Percentiles rank a stretch among this genome's conserved stretches.
These are phyloP conservation scores for Micrastur ruficollis DNA, from an alignment of 2,797 vertebrate species.

Conservation along the genomic window DNA sequence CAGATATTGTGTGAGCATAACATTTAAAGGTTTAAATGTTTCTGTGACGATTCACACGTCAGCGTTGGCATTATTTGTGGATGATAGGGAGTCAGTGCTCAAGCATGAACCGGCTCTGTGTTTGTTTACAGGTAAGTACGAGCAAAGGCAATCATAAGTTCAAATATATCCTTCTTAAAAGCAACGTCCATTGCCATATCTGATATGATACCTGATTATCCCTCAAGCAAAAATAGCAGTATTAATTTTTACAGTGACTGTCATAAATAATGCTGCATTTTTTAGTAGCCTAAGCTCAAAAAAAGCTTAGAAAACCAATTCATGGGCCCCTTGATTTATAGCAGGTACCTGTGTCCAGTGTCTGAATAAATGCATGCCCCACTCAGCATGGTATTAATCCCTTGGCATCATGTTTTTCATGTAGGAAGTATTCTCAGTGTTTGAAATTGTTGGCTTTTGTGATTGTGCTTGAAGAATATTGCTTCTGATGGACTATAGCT, in stretches of 20 bases:
- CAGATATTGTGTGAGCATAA: not conserved
- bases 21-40: not conserved
- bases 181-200: not conserved
- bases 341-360: not conserved
- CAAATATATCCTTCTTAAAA: not conserved
- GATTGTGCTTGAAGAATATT: not conserved
- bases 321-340: not conserved
- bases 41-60: not conserved
- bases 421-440: not conserved
- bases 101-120: rapidly evolving
- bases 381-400: not conserved
- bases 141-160: not conserved
- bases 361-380: not conserved
- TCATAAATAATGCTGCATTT: not conserved
- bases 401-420: not conserved
- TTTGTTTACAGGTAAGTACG: not conserved
- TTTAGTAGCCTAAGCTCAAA: not conserved
- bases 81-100: not conserved
- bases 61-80: not conserved
- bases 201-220: not conserved
- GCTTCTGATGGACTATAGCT: not conserved
- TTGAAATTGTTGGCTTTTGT: not conserved
- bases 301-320: not conserved
- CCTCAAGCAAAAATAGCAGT: not conserved
- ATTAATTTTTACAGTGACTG: not conserved